Evolutionary conservation across 1,140 invertebrate species (phyloP), one percentile per base, ranked within the genome.

Genomic region (Aradophagus sp.): DNA sequence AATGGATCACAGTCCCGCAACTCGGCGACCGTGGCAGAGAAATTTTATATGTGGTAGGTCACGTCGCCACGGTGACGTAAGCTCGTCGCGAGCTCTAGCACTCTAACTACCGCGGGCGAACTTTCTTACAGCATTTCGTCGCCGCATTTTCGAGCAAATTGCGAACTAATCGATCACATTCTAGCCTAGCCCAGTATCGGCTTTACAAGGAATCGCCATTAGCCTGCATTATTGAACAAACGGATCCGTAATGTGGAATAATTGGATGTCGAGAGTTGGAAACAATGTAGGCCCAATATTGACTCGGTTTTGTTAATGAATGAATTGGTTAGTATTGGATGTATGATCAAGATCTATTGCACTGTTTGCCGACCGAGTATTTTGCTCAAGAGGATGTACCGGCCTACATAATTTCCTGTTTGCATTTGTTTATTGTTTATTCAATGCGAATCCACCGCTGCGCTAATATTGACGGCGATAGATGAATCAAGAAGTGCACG

Each of bases 11-110:
- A n/a, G n/a, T n/a, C 14, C 34, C 31, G 62, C 19, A 56, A 58
- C 44, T 7, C 35, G 47, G 42, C 68, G 73, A 27, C 78, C 79
- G 19, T 79, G 79, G 63, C 78, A 80, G 61, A 79, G 78, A 55
- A 77, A n/a, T n/a, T n/a, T n/a, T n/a, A n/a, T n/a, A n/a, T n/a
- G n/a, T n/a, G n/a, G n/a, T n/a, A n/a, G n/a, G n/a, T n/a, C n/a
- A n/a, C n/a, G n/a, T n/a, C n/a, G n/a, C n/a, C n/a, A n/a, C n/a
- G n/a, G n/a, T n/a, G n/a, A n/a, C n/a, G n/a, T n/a, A n/a, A n/a
- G n/a, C 1, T 16, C 35, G 41, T 12, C 11, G 39, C 3, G 20
- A 23, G 4, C 4, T 4, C 4, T 23, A 4, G 29, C 44, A 29
- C 15, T 35, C 17, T 5, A 19, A 23, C 32, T 11, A 50, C 13